Base-by-base conservation (phyloP, 2,888 invertebrate species). In the Drosophila maculinotata region DNA sequence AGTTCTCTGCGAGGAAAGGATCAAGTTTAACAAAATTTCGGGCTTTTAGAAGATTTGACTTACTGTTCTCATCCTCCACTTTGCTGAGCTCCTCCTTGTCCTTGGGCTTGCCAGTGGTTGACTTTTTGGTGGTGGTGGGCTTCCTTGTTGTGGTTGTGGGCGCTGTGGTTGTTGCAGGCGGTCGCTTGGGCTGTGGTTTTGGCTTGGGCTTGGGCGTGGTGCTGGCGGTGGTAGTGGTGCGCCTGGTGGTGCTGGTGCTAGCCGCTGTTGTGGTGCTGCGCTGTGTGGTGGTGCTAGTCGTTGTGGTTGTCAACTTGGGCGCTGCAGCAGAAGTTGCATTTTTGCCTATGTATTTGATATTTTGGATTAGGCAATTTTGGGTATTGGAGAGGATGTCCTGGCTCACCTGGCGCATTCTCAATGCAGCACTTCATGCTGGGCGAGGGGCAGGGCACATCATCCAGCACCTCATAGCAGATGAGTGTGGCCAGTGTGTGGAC, bases 381-480 rank as follows among this genome's bases (percentile, higher is more conserved):
- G n/a, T n/a, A n/a, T n/a, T n/a, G n/a, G n/a, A n/a, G n/a, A n/a
- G n/a, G n/a, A n/a, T n/a, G 20, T 20, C 2, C 20, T 20, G n/a
- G 7, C 17, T 76, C 88, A 91, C 94, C 92, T n/a, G 94, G 92
- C 1, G 95, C 94, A 59, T 94, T 94, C 87, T 96, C 96, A 15
- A 96, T 94, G 87, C 97, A 96, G 91, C 97, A 97, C 89, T 96
- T 94, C 96, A 97, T 96, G 76, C 94, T 95, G 2, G 95, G 92
- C 56, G 95, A 94, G 20, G 97, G 96, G 85, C 97, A 97, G 63
- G 94, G 94, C 15, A 96, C 95, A 87, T 97, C 95, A 62, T 97
- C 96, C 48, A 96, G 92, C 14, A 97, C 97, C 79, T 97, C 95
- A 90, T 95, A 95, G 90, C 97, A 97, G 85, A 97, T 95, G 65